Percentiles rank a stretch among this genome's conserved stretches.
Conservation (phyloP, 2,113 vertebrate species). For the Oryzias celebensis region DNA sequence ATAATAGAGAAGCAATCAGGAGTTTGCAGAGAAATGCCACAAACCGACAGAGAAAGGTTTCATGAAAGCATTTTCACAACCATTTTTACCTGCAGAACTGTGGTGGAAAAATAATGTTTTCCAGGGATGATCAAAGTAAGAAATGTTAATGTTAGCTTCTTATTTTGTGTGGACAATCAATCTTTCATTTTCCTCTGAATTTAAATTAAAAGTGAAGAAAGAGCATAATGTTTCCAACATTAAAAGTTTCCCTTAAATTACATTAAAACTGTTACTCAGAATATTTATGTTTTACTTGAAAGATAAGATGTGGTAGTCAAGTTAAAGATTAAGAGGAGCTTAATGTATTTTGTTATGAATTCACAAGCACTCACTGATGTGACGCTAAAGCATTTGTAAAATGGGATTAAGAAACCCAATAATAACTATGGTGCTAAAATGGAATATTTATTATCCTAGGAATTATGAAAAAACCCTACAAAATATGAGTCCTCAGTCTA, state of each 20-base stretch:
- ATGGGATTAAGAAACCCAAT: constrained; percentile 12
- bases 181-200: neutral
- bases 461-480: constrained; percentile 41
- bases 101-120: constrained; percentile 16
- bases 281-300: too few relatives aligned
- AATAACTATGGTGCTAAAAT: constrained; percentile 16
- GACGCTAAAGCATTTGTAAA: constrained; percentile 16
- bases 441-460: constrained; percentile 24
- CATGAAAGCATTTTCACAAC: neutral
- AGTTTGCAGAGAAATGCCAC: too few relatives aligned
- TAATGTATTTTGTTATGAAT: constrained; percentile 1
- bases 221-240: too few relatives aligned
- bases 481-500: constrained; percentile 39
- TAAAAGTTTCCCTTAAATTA: too few relatives aligned
- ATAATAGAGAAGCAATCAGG: too few relatives aligned
- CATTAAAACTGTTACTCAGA: too few relatives aligned
- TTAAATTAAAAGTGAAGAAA: too few relatives aligned
- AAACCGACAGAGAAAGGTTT: too few relatives aligned
- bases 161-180: constrained; percentile 6
- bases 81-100: neutral
- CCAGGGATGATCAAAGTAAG: constrained; percentile 7
- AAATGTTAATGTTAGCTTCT: constrained; percentile 9
- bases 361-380: constrained; percentile 18
- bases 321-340: neutral
- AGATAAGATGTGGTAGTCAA: neutral